Evolutionary conservation across 2,888 invertebrate genomes (phyloP), one percentile per base, ranked within the genome.

Genomic region (Euplexia lucipara): DNA sequence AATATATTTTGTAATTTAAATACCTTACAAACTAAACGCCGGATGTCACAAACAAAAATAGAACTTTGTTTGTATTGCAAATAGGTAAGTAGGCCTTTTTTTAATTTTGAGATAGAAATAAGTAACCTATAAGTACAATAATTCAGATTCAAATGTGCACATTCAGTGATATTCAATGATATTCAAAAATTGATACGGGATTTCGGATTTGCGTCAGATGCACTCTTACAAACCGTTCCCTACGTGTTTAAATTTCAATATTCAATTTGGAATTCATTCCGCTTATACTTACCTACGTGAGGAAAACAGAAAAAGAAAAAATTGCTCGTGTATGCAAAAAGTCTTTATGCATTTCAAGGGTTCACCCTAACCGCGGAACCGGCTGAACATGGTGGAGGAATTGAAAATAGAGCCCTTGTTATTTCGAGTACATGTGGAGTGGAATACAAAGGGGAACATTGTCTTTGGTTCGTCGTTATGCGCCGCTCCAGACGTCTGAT

Each of bases 321-420:
- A 85, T 82, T 86, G 87, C 85, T 89, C 82, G 83, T 81, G 83
- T 86, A 89, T 91, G 90, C 89, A 89, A 88, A 89, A 90, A 88
- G 82, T 87, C 86, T 87, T 86, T 86, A 88, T 90, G 89, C 89
- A 89, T 88, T 90, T 90, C 83, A 88, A 90, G 90, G 89, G 87
- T 86, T 75, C 78, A 76, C 86, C 87, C 86, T 86, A 88, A 88
- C 91, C 90, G 76, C 90, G 80, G 86, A 86, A 86, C 75, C 89
- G 88, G 77, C 89, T 81, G 86, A 87, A 87, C 74, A 84, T 88
- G 84, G 88, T 90, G 85, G 88, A 91, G 89, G 91, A 93, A 94
- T 93, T 92, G 93, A 94, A 94, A 94, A 92, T 94, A 93, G 93
- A 90, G 90, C 91, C 91, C 94, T 94, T 94, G 94, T 95, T 95